These are phyloP conservation scores for Decapterus maruadsi DNA, from an alignment of 2,797 vertebrate genomes.

Conservation along the genomic window DNA sequence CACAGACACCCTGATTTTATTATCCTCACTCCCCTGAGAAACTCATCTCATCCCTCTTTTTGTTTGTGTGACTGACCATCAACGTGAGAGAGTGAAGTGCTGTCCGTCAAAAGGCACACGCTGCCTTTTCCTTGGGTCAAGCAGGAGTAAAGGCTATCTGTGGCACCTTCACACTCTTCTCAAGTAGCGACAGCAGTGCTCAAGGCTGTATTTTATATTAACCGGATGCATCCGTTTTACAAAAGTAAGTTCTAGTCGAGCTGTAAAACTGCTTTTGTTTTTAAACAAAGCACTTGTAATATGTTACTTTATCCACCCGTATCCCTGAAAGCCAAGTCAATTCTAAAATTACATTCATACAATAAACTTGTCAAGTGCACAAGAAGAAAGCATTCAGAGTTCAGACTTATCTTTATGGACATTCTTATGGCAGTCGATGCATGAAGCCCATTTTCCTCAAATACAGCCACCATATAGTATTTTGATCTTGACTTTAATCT, in stretches of 20 bases:
- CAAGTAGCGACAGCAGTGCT: slow-evolving; percentile 19
- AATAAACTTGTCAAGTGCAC: slow-evolving; percentile 26
- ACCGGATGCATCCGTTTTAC: slow-evolving; percentile 37
- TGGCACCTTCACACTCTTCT: slow-evolving; percentile 20
- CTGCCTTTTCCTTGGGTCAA: slow-evolving; percentile 54
- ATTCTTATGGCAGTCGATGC: slow-evolving; percentile 4
- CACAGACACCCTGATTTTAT: slow-evolving; percentile 86
- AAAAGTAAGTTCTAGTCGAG: slow-evolving; percentile 7
- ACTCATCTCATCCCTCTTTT: slow-evolving; percentile 85
- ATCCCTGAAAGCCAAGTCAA: background rate
- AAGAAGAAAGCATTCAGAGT: slow-evolving; percentile 29
- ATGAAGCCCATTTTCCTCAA: slow-evolving; percentile 2
- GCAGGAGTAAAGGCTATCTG: slow-evolving; percentile 55
- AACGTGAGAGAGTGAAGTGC: slow-evolving; percentile 70
- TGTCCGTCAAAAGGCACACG: slow-evolving; percentile 69
- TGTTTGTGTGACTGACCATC: slow-evolving; percentile 81
- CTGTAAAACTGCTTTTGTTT: slow-evolving; percentile 14
- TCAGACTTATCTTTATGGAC: slow-evolving; percentile 27
- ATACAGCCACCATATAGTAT: slow-evolving; percentile 16
- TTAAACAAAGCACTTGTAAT: slow-evolving; percentile 10
- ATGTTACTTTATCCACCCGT: slow-evolving; percentile 3
- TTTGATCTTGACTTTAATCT: slow-evolving; percentile 14
- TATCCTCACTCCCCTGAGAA: slow-evolving; percentile 87
- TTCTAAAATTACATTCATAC: slow-evolving; percentile 9
- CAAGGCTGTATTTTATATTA: slow-evolving; percentile 15